Evolutionary conservation across 1,140 invertebrate genomes (phyloP).

Genomic region (Agrilus planipennis): DNA sequence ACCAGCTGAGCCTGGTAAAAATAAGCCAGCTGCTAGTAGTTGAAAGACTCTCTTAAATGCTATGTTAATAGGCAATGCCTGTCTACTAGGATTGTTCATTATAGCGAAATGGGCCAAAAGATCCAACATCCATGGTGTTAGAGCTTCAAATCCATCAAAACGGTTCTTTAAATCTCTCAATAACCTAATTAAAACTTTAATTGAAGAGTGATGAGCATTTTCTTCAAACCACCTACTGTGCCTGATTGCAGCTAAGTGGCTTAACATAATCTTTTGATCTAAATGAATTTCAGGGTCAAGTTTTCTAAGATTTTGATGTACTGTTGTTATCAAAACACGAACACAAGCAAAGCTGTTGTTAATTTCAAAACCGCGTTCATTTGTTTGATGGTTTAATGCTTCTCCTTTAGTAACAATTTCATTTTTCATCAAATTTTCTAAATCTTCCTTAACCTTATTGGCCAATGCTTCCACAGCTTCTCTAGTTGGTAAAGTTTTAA

Average conservation of each 20-base stretch:
- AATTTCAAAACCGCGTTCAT: constrained; percentile 75
- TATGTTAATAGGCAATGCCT: constrained; percentile 83
- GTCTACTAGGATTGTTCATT: constrained; percentile 89
- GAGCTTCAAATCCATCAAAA: constrained; percentile 79
- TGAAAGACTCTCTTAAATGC: constrained; percentile 82
- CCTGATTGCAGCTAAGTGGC: constrained; percentile 84
- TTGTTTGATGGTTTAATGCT: constrained; percentile 47
- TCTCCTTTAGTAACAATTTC: constrained; percentile 47
- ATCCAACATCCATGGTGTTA: constrained; percentile 96
- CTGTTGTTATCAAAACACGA: constrained; percentile 80
- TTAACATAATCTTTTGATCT: constrained; percentile 73
- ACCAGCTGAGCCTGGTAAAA: constrained; percentile 88
- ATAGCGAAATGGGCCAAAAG: constrained; percentile 91
- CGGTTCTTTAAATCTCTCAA: constrained; percentile 79
- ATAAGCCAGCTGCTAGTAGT: constrained; percentile 83
- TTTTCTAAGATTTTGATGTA: constrained; percentile 87
- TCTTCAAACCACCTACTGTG: constrained; percentile 98
- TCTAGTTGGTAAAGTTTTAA: constrained; percentile 95
- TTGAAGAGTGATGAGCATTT: constrained; percentile 93
- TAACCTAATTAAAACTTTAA: constrained; percentile 89
- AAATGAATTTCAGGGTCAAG: constrained; percentile 85
- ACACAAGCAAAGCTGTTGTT: constrained; percentile 72
- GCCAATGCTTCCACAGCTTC: constrained; percentile 87
- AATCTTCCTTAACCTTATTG: constrained; percentile 75
- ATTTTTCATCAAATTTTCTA: constrained; percentile 55